Evolutionary conservation across 2,113 vertebrate genomes (phyloP), one percentile per base, ranked within the genome.

Genomic region (Lynx canadensis): DNA sequence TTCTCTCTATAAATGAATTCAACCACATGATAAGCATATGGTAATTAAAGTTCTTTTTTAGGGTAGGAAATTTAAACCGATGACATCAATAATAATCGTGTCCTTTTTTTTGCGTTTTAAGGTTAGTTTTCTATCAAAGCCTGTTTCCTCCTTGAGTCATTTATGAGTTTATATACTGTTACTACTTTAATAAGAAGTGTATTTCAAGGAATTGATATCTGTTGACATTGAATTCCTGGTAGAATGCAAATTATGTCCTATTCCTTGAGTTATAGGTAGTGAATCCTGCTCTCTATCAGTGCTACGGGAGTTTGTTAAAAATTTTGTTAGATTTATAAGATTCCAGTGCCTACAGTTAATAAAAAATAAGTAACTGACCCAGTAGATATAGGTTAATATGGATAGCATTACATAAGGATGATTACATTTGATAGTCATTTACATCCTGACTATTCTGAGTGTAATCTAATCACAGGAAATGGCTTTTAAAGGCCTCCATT

Each of bases 21-120:
- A 98, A 96, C 98, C 97, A 98, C 97, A 99, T 98, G 97, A 98
- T 98, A 99, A 98, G 98, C 98, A 98, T 98, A 99, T 98, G 99
- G 98, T 98, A 99, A 99, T 99, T 98, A 98, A 99, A 98, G 93
- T 97, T 96, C 98, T 98, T 98, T 98, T 98, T 97, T 98, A 98
- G 89, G 98, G 98, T 95, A 95, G 97, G 94, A 98, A 98, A 98
- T 98, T 99, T 98, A 99, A 99, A 98, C 98, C 98, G 98, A 98
- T 98, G 98, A 52, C 94, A 98, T 94, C 97, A 98, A 97, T 98
- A 98, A 98, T 97, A 98, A 98, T 98, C 88, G 95, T 98, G 98
- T 98, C 95, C 97, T 98, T 97, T 98, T 98, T 98, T 97, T 96
- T 95, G 80, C 82, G 1, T 97, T 94, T 98, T 98, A 95, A 95